Conservation (phyloP, 1,140 invertebrate species). For the Pollicipes pollicipes region DNA sequence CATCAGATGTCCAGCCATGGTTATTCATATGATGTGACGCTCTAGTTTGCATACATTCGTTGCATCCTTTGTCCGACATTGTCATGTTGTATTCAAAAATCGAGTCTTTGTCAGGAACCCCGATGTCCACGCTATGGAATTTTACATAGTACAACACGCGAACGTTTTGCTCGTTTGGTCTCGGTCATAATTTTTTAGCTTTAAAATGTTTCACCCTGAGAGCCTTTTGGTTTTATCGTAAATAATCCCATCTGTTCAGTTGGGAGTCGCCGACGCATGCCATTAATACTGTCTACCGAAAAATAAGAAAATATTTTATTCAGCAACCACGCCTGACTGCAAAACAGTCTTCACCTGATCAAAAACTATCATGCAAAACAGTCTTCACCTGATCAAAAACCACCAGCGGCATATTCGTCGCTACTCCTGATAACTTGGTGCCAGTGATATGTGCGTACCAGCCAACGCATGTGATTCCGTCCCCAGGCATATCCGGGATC, state of each 20-base stretch:
- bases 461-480: not conserved
- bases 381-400: not conserved
- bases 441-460: not conserved
- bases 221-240: too few relatives aligned
- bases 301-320: too few relatives aligned
- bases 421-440: not conserved
- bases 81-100: not conserved
- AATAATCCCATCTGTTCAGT: too few relatives aligned
- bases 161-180: not conserved
- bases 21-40: not conserved
- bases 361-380: too few relatives aligned
- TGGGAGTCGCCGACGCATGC: too few relatives aligned
- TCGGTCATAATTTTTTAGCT: too few relatives aligned
- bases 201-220: too few relatives aligned
- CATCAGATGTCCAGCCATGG: not conserved
- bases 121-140: too few relatives aligned
- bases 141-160: not conserved
- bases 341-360: too few relatives aligned
- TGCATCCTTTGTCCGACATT: not conserved
- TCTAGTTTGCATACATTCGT: not conserved
- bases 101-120: too few relatives aligned
- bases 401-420: not conserved
- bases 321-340: too few relatives aligned
- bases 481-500: slow-evolving; percentile 54
- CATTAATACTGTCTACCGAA: too few relatives aligned